Base-by-base conservation (phyloP, 2,113 vertebrate species). In the Prunella himalayana region DNA sequence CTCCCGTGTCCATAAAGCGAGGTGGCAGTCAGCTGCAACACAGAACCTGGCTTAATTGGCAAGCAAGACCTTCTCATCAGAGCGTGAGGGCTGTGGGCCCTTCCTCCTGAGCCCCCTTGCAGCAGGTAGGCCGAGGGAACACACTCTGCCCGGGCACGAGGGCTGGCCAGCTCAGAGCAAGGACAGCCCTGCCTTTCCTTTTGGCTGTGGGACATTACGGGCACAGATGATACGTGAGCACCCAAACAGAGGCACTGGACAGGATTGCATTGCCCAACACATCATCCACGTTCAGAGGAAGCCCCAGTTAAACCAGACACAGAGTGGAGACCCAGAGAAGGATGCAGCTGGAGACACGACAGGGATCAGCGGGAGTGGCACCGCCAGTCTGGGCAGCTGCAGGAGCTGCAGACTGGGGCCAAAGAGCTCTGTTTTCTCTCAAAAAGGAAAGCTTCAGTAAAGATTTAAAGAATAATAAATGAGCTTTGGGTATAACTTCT, bases 361-460 rank as follows among this genome's bases (percentile, higher is more conserved):
- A 9, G 21, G 20, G 22, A 20, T 3, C 0, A 0, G 28, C 4
- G 6, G 28, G 16, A 57, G 28, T 0, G 3, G 53, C 30, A 31
- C 53, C 11, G 12, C 30, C 18, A 13, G 11, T 20, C 30, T 54
- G 53, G 20, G 53, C 30, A 20, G 53, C 30, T 54, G 53, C 53
- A 54, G 30, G 53, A 54, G 53, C 18, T 54, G 53, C 30, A 54
- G 53, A 31, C 30, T 54, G 53, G 53, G 53, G 30, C 30, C 30
- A 12, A 31, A 33, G 30, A 53, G 51, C 51, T 30, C 28, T 11
- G 7, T 33, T 54, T 54, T 54, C 53, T 54, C 53, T 59, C 57
- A 59, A n/a, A 59, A 59, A 35, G n/a, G 15, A 59, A 59, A 35
- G 57, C n/a, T 59, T 59, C n/a, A 9, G 14, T 41, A 33, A 41